A percentile compares a stretch with the other conserved stretches of the same genome.
Conservation (phyloP, 2,797 vertebrate species). For the Manis javanica region DNA sequence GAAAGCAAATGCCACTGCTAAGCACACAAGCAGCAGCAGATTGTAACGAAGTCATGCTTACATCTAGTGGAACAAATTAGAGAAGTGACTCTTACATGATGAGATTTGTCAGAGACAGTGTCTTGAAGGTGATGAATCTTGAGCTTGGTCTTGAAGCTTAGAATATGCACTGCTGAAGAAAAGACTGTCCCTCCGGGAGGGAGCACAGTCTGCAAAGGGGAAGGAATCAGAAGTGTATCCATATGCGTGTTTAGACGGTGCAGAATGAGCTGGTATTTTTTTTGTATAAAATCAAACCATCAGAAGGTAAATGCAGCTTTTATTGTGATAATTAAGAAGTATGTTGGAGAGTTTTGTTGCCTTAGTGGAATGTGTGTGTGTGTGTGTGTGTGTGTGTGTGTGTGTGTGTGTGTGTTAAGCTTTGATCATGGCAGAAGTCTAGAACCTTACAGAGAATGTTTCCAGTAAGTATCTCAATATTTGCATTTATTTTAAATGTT, state of each 20-base stretch:
- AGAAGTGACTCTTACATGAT: not conserved
- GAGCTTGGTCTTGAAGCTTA: not conserved
- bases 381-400: not conserved
- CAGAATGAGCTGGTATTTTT: not conserved
- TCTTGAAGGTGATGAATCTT: not conserved
- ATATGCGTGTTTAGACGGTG: not conserved
- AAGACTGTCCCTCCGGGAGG: not conserved
- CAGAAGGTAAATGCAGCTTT: not conserved
- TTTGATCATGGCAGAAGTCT: not conserved
- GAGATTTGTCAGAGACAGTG: not conserved
- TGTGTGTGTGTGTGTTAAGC: not conserved
- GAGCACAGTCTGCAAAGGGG: not conserved
- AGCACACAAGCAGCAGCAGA: not conserved
- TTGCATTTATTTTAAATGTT: constrained; percentile 13
- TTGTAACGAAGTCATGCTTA: not conserved
- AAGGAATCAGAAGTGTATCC: not conserved
- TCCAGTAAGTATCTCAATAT: not conserved
- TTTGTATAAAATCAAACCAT: not conserved
- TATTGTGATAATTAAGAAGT: not conserved
- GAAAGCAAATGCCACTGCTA: not conserved
- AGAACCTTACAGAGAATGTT: not conserved
- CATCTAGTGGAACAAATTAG: not conserved
- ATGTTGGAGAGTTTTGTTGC: not conserved
- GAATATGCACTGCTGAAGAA: not conserved
- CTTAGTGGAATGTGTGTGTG: not conserved